phyloP scores from a whole-genome alignment of 2,888 invertebrate species.

The Cheilosia impressa region DNA sequence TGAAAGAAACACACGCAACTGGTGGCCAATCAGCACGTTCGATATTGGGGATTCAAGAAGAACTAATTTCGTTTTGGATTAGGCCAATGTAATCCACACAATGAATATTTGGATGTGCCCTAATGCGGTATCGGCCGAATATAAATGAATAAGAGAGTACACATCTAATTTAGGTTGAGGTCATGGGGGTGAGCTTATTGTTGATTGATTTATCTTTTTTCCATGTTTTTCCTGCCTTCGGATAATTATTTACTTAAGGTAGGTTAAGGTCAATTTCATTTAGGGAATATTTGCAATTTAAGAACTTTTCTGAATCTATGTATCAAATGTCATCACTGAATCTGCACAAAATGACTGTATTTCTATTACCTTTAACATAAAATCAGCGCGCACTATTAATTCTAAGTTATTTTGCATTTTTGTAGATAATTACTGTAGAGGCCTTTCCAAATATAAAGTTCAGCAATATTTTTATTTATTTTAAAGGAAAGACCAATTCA shows the following conservation, averaged over 20 bases:
- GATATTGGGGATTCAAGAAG: slow-evolving; percentile 11
- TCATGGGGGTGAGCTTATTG: neutral
- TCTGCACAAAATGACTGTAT: too few relatives aligned
- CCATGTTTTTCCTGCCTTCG: neutral
- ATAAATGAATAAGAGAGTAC: neutral
- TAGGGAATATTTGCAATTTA: neutral
- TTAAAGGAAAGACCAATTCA: slow-evolving; percentile 66
- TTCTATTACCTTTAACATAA: too few relatives aligned
- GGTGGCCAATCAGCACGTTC: slow-evolving; percentile 49
- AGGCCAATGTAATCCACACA: slow-evolving; percentile 32
- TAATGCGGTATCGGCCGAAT: neutral
- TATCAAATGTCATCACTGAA: too few relatives aligned
- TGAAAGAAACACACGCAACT: slow-evolving; percentile 40
- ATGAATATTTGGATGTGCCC: slow-evolving; percentile 25
- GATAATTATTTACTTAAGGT: neutral
- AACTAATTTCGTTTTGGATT: slow-evolving; percentile 48
- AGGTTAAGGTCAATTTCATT: neutral
- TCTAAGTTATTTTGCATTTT: neutral
- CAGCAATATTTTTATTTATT: slow-evolving; percentile 52
- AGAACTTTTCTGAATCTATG: too few relatives aligned
- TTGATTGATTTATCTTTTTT: neutral
- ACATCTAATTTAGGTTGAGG: slow-evolving; percentile 6
- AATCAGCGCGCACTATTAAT: neutral
- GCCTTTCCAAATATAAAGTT: neutral
- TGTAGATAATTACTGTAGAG: neutral